Base-by-base conservation (phyloP, 2,888 invertebrate genomes). In the Hofmannophila pseudospretella region DNA sequence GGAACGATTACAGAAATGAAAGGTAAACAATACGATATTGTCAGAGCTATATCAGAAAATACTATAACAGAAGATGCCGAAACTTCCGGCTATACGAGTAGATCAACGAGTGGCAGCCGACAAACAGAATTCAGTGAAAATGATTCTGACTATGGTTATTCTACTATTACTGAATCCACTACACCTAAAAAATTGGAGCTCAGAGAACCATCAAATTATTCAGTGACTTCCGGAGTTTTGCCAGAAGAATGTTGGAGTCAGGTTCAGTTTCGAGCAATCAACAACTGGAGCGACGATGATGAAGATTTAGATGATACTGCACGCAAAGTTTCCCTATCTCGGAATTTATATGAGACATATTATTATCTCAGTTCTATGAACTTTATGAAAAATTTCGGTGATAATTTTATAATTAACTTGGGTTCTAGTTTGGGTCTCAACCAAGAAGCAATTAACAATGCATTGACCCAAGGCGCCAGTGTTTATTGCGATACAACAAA, bases 301-400 rank as follows among this genome's bases (percentile, higher is more conserved):
- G 77, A 77, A 23, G 72, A 78, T 27, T 45, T 54, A 20, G 54
- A 62, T 39, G 71, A 75, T 40, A 51, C 54, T 20, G 58, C 54
- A 4, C 71, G 80, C 11, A 76, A 72, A 38, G 47, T 55, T 36
- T 73, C 79, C 3, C 44, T 69, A 26, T 59, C 62, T n/a, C 62
- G 68, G 37, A 75, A 73, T 45, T 64, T 84, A 40, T 87, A 70
- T 46, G 86, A 88, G 52, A 81, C 68, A 26, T 60, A 73, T 46
- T 75, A 87, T 28, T 92, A 89, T 54, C 73, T 94, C 0, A 91
- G 90, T 56, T 94, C 94, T 0, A 67, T 80, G 23, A 85, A 80
- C 31, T 94, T 94, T 55, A 91, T 93, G 90, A 80, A 85, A 23
- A 89, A 92, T 54, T 94, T 94, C 58, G 89, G 89, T 2, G 88